phyloP scores from a whole-genome alignment of 1,140 invertebrate genomes.

The Atta colombica region DNA sequence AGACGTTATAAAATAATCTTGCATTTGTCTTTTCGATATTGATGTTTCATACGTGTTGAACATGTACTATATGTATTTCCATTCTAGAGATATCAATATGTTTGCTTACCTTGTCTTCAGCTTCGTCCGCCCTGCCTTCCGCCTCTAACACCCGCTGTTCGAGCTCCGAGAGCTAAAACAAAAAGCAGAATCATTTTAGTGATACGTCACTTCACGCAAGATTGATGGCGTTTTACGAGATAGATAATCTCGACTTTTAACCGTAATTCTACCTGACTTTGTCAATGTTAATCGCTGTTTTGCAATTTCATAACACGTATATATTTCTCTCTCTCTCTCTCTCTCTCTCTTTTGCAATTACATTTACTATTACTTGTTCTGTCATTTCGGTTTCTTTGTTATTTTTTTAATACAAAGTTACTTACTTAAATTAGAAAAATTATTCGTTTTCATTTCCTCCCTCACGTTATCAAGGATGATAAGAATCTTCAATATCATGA shows the following conservation, averaged over 20 bases:
- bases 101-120: constrained; percentile 94
- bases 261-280: background rate
- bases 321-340: background rate
- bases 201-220: constrained; percentile 36
- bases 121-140: constrained; percentile 95
- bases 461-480: background rate
- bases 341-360: too few relatives aligned
- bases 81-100: constrained; percentile 17
- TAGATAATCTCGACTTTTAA: constrained; percentile 39
- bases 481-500: constrained; percentile 9
- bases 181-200: constrained; percentile 82
- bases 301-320: background rate
- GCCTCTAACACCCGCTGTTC: constrained; percentile 96
- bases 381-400: background rate
- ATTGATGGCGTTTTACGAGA: constrained; percentile 34
- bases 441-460: background rate
- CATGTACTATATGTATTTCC: background rate
- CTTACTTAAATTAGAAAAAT: background rate
- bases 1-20: background rate
- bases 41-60: background rate
- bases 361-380: background rate
- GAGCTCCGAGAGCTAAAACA: constrained; percentile 95
- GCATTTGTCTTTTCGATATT: background rate
- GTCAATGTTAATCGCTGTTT: background rate
- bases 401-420: background rate